Evolutionary conservation across 2,113 vertebrate species (phyloP).

Genomic region (Coptodon bakossiorum): DNA sequence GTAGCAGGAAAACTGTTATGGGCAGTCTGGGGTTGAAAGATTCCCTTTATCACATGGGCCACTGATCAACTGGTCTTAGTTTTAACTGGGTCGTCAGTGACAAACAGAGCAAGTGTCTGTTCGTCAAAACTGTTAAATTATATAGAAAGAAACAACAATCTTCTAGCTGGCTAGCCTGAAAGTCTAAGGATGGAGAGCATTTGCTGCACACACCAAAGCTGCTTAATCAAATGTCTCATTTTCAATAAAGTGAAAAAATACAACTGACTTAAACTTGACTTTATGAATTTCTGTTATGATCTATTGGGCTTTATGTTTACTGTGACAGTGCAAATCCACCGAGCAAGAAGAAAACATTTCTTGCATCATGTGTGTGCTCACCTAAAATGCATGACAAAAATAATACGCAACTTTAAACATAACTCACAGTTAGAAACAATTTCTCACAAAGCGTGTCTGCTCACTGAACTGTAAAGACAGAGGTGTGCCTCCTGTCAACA

Average conservation of each 20-base stretch:
- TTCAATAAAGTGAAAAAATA: not conserved
- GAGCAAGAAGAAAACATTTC: not conserved
- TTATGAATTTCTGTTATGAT: not conserved
- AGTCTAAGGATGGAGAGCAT: not conserved
- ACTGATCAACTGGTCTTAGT: not conserved
- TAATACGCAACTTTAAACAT: not conserved
- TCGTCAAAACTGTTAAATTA: not conserved
- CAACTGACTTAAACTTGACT: not conserved
- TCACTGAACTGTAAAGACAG: not conserved
- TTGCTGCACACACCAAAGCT: not conserved
- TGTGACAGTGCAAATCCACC: not conserved
- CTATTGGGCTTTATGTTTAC: not conserved
- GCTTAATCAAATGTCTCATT: not conserved
- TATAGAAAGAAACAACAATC: not conserved
- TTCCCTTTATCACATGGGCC: not conserved
- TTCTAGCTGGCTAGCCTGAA: not conserved
- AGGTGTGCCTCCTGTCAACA: not conserved
- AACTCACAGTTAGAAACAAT: no score
- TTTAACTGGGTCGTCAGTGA: conserved; percentile 7
- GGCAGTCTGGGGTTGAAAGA: not conserved
- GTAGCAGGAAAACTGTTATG: not conserved
- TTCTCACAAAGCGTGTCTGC: not conserved
- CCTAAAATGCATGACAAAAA: not conserved
- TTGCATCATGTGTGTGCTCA: not conserved
- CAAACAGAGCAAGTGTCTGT: not conserved